Evolutionary conservation across 2,797 vertebrate species (phyloP).

Genomic region (Acanthurus lineatus): DNA sequence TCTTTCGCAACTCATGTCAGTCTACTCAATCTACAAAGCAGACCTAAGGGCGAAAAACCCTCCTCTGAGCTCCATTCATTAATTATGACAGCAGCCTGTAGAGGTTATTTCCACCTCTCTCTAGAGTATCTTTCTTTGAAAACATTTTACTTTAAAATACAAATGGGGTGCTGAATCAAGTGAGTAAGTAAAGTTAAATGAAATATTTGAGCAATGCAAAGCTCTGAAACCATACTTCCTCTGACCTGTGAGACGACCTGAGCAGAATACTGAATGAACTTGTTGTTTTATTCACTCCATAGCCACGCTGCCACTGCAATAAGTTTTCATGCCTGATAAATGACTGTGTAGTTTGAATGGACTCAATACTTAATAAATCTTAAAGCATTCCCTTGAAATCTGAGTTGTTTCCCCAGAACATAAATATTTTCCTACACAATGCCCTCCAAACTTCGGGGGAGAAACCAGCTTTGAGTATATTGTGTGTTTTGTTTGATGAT

Average conservation of each 20-base stretch:
- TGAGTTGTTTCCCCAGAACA: conserved; percentile 52
- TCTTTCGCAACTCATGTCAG: neutral
- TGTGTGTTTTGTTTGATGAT: conserved; percentile 72
- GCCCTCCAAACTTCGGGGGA: conserved; percentile 63
- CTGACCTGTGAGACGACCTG: conserved; percentile 58
- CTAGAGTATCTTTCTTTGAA: conserved; percentile 11
- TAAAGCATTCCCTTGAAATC: conserved; percentile 66
- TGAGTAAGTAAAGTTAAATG: conserved; percentile 14
- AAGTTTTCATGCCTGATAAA: conserved; percentile 66
- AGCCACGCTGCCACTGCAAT: conserved; percentile 33
- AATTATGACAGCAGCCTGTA: conserved; percentile 1
- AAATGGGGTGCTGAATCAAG: conserved; percentile 15
- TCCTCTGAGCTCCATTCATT: conserved; percentile 1
- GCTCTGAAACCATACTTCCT: conserved; percentile 36
- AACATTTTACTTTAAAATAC: conserved; percentile 8
- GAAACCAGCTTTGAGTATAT: conserved; percentile 58
- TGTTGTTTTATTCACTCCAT: conserved; percentile 71
- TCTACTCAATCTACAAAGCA: neutral
- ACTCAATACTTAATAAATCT: conserved; percentile 76
- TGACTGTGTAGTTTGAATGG: conserved; percentile 67
- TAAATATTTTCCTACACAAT: conserved; percentile 62
- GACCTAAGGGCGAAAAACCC: neutral
- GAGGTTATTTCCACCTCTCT: conserved; percentile 4
- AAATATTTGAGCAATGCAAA: conserved; percentile 13
- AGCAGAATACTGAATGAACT: conserved; percentile 50